Percentiles rank a stretch among this genome's conserved stretches.
Conservation (phyloP, 64 coral and sea anemone genomes). For the Dendronephthya gigantea region DNA sequence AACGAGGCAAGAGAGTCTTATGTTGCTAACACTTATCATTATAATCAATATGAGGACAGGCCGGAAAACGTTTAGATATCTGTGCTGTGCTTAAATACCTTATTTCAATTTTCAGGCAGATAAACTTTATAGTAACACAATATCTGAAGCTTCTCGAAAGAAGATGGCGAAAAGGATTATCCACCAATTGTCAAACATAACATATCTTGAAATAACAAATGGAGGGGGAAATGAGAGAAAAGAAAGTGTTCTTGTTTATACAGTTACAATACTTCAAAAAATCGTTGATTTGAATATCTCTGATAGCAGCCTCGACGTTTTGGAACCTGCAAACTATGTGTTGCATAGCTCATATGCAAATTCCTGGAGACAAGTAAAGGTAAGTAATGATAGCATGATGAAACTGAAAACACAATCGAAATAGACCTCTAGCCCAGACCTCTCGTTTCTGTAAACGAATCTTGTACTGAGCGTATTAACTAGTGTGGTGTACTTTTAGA, state of each 20-base stretch:
- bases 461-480: too few species aligned
- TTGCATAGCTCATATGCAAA: background rate
- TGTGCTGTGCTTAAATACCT: too few species aligned
- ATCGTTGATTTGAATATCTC: background rate
- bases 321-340: background rate
- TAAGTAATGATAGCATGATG: too few species aligned
- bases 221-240: background rate
- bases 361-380: background rate
- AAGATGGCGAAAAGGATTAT: background rate
- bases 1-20: too few species aligned
- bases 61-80: too few species aligned
- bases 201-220: background rate
- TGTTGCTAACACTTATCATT: too few species aligned
- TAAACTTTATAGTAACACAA: background rate
- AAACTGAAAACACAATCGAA: too few species aligned
- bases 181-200: background rate
- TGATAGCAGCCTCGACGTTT: background rate
- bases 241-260: background rate
- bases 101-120: background rate
- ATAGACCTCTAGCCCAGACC: too few species aligned
- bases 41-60: too few species aligned
- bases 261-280: background rate
- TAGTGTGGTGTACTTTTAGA: too few species aligned
- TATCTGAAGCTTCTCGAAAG: background rate
- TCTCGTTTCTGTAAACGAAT: too few species aligned